Base-by-base conservation (phyloP, 1,140 invertebrate species). In the Drosophila kurseongensis region DNA sequence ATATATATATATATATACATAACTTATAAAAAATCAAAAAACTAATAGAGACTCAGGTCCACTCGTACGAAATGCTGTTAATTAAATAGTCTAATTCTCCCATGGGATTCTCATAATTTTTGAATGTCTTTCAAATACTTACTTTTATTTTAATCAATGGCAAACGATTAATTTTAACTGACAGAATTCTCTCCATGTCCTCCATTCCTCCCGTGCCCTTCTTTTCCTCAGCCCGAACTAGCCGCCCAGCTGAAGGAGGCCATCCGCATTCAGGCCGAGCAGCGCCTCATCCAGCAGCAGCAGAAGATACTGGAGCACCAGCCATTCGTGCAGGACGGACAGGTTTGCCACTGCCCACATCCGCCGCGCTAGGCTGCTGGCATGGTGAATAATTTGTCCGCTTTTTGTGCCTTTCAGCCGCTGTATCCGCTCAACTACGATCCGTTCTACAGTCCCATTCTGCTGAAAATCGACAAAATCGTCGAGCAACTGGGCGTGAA, bases 371-470 rank as follows among this genome's bases (percentile, higher is more conserved):
- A n/a, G 69, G 16, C 32, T 12, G 16, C 41, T 27, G 12, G 51
- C 38, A 65, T 57, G 62, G 9, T 45, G 14, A 60, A 66, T 75
- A 75, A 80, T 38, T 56, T 72, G 48, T 38, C 9, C 13, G 13
- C 10, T 50, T 67, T 59, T 10, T 51, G 27, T 38, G 27, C 47
- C 42, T 59, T 66, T 3, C 36, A 92, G 91, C 91, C 91, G n/a
- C 63, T 92, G 5, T 91, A 91, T 58, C 91, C 91, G 51, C 88
- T 91, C 16, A 91, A 90, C 59, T 92, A 92, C 67, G 96, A 97
- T 80, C 94, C 95, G 13, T 97, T 96, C 93, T 97, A 97, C 89
- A 95, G 95, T n/a, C 94, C 95, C 6, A 95, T 97, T 44, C 82
- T 97, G 16, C 93, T 95, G 4, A 95, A 94, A 82, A 94, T 97